Evolutionary conservation across 2,113 vertebrate species (phyloP), one percentile per base, ranked within the genome.

Genomic region (Urocitellus parryii): DNA sequence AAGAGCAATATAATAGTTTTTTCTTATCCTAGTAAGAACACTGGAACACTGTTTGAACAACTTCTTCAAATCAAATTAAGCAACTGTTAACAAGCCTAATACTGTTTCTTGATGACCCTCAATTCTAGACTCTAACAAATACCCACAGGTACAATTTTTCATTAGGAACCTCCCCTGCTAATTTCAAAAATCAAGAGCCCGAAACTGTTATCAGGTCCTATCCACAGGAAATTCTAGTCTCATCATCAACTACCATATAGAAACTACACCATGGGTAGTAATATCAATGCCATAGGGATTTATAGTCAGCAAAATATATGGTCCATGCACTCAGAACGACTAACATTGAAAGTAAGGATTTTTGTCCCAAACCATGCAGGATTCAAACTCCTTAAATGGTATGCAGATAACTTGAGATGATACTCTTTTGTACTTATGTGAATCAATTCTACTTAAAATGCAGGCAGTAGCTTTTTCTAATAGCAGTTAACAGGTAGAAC

Each of bases 331-430:
- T 72, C 10, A 51, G 61, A 85, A 8, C 58, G 83, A 24, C 20
- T 83, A 45, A 92, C 88, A 70, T 84, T 3, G 5, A 56, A 94
- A 88, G 39, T 77, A 25, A 96, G 11, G 42, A 61, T n/a, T 80
- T 93, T 67, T 95, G 51, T 90, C 63, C 51, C 94, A 90, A 94
- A 85, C 34, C 34, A 88, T n/a, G 84, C 70, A 95, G 58, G 22
- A 84, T 34, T 87, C 87, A 95, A 80, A 87, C 42, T 80, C n/a
- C 42, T 96, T 94, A 88, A 95, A 63, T 81, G 45, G 58, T 90
- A 94, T 18, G 74, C 79, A 61, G 58, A 83, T 70, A 83, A 90
- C 70, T 96, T 70, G 12, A 88, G 80, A 72, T 72, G 42, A 80
- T 51, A 72, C 58, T 83, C 16, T 84, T 96, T 90, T 53, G 2